A percentile compares a stretch with the other conserved stretches of the same genome.
Evolutionary conservation across 92 coral and sea anemone species (phyloP).

Genomic region (Bergia sp.): DNA sequence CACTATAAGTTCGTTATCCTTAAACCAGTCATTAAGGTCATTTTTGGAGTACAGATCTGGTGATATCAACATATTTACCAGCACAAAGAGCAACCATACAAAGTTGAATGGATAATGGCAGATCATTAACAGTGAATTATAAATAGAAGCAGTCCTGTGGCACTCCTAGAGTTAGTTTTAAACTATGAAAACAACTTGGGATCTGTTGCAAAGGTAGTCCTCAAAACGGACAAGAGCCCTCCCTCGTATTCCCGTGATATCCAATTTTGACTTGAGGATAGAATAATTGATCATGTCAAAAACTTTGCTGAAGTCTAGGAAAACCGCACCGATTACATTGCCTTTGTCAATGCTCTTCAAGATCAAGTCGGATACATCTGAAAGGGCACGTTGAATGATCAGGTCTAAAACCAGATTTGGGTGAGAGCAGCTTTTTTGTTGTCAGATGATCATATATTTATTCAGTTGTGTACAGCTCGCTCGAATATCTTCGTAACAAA

Average conservation of each 20-base stretch:
- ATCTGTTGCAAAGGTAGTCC: slow-evolving; percentile 34
- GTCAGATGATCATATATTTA: slow-evolving; percentile 36
- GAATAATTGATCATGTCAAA: slow-evolving; percentile 34
- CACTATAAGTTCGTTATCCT: slow-evolving; percentile 16
- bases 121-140: slow-evolving; percentile 46
- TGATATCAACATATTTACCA: too few relatives aligned
- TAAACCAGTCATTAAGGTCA: slow-evolving; percentile 42
- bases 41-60: not conserved
- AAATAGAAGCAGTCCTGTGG: slow-evolving; percentile 46
- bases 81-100: not conserved
- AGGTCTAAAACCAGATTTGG: slow-evolving; percentile 25
- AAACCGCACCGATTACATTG: slow-evolving; percentile 33
- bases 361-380: slow-evolving; percentile 31
- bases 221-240: slow-evolving; percentile 11
- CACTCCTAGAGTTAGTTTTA: slow-evolving; percentile 35
- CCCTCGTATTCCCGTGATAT: not conserved
- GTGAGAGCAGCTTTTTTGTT: slow-evolving; percentile 34
- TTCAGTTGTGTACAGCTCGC: slow-evolving; percentile 30
- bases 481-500: slow-evolving; percentile 36
- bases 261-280: slow-evolving; percentile 1
- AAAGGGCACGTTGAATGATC: slow-evolving; percentile 27
- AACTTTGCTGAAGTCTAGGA: slow-evolving; percentile 33
- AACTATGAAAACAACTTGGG: slow-evolving; percentile 33
- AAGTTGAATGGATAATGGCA: slow-evolving; percentile 10
- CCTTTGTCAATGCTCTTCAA: slow-evolving; percentile 43